Evolutionary conservation across 1,140 invertebrate genomes (phyloP).

Genomic region (Sminthurides bifidus): DNA sequence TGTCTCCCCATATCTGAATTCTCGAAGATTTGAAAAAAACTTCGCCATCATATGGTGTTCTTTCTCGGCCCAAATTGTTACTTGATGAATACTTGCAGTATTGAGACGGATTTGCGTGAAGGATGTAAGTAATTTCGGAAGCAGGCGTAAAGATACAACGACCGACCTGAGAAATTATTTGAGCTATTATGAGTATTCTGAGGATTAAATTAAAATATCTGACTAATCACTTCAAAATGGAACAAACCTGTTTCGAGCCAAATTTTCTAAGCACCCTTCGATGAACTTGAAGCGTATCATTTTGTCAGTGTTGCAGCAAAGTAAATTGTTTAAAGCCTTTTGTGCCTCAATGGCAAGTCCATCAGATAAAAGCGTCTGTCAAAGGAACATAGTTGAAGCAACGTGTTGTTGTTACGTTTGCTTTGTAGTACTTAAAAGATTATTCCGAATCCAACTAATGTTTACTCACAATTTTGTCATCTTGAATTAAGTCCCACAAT

Average conservation of each 20-base stretch:
- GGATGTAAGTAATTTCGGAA: slow-evolving; percentile 80
- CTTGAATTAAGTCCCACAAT: slow-evolving; percentile 86
- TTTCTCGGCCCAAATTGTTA: slow-evolving; percentile 77
- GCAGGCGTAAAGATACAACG: slow-evolving; percentile 68
- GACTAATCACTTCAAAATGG: slow-evolving; percentile 26
- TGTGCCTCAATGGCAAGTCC: slow-evolving; percentile 79
- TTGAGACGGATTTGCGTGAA: slow-evolving; percentile 67
- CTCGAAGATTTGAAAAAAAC: slow-evolving; percentile 68
- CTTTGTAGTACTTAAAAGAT: background rate
- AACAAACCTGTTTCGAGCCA: slow-evolving; percentile 61
- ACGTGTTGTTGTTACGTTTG: background rate
- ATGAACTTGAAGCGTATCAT: slow-evolving; percentile 86
- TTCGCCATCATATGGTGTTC: slow-evolving; percentile 82
- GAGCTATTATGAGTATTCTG: background rate
- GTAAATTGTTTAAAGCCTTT: slow-evolving; percentile 72
- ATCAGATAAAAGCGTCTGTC: slow-evolving; percentile 65
- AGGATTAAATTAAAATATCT: background rate
- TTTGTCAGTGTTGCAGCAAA: slow-evolving; percentile 79
- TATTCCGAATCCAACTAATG: background rate
- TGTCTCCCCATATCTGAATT: slow-evolving; percentile 35
- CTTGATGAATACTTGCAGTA: slow-evolving; percentile 43
- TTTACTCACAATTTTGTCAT: slow-evolving; percentile 63
- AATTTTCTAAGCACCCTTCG: slow-evolving; percentile 81
- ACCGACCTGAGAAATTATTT: slow-evolving; percentile 52
- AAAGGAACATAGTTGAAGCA: slow-evolving; percentile 19